phyloP scores from a whole-genome alignment of 37 sponge, comb jelly and placozoan species.

The Cliona cf. orientalis region DNA sequence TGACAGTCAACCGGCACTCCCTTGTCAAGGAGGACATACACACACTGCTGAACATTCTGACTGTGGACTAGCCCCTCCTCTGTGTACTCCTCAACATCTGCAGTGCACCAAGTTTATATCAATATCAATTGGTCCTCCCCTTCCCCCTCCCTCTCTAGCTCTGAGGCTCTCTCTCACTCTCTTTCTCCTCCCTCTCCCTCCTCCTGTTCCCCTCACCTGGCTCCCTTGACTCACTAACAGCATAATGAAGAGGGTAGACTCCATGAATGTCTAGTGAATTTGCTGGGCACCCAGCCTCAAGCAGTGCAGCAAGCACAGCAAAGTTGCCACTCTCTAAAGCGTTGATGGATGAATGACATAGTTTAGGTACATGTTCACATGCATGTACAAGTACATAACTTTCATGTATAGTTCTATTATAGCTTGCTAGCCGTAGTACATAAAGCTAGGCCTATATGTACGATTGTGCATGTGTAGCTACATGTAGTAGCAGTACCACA shows the following conservation, averaged over 20 bases:
- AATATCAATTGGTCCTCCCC: too few species aligned
- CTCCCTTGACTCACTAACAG: slow-evolving; percentile 56
- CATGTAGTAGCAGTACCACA: too few species aligned
- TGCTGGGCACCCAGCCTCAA: slow-evolving; percentile 39
- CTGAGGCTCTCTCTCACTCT: too few species aligned
- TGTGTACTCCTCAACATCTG: slow-evolving; percentile 10
- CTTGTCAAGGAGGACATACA: slow-evolving; percentile 50
- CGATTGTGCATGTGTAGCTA: too few species aligned
- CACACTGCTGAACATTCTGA: slow-evolving; percentile 30
- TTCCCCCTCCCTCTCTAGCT: too few species aligned
- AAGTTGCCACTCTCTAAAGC: slow-evolving; percentile 72
- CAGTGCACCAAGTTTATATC: too few species aligned
- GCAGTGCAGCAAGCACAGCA: slow-evolving; percentile 51
- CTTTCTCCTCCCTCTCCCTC: too few species aligned
- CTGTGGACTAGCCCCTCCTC: slow-evolving; percentile 25
- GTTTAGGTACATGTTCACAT: too few species aligned
- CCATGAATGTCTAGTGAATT: slow-evolving; percentile 51
- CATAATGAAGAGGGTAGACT: slow-evolving; percentile 82
- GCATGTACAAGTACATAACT: not conserved
- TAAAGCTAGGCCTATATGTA: too few species aligned
- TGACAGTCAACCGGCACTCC: slow-evolving; percentile 45
- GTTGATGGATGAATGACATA: not conserved
- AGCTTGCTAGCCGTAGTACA: not conserved
- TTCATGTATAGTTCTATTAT: not conserved
- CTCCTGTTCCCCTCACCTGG: slow-evolving; percentile 16